Evolutionary conservation across 2,888 invertebrate genomes (phyloP).

Genomic region (Exocentrus adspersus): DNA sequence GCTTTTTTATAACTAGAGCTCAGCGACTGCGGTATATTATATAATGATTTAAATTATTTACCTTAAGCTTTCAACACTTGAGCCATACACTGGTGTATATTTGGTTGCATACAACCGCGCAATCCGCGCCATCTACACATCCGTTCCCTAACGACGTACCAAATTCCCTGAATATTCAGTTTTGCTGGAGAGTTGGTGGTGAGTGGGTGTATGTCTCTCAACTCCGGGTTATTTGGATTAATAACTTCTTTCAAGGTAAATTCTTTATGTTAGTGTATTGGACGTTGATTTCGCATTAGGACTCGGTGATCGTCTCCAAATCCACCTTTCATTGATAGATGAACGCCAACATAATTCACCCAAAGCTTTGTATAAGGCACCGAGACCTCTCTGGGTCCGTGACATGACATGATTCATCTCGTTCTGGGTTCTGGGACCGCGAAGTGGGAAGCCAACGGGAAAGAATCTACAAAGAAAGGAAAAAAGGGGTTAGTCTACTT

Average conservation of each 20-base stretch:
- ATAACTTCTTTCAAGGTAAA: constrained; percentile 51
- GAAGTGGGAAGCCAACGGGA: constrained; percentile 6
- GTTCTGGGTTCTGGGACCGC: too few relatives aligned
- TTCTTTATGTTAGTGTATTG: constrained; percentile 7
- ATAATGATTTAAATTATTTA: too few relatives aligned
- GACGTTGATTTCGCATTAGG: not conserved
- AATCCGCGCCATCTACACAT: constrained; percentile 25
- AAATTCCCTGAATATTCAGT: constrained; percentile 45
- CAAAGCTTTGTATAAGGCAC: too few relatives aligned
- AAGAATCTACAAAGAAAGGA: too few relatives aligned
- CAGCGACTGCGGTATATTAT: too few relatives aligned
- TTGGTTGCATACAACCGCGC: constrained; percentile 28
- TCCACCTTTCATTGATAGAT: constrained; percentile 24
- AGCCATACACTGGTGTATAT: constrained; percentile 9
- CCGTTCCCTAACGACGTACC: not conserved
- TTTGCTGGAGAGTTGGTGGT: constrained; percentile 49
- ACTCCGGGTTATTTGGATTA: constrained; percentile 51
- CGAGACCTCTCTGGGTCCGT: too few relatives aligned
- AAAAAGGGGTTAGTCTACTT: constrained; percentile 30
- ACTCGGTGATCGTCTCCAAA: not conserved
- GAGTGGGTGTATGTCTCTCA: constrained; percentile 57
- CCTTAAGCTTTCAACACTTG: too few relatives aligned
- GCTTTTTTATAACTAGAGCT: too few relatives aligned
- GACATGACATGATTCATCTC: too few relatives aligned
- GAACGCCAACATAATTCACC: constrained; percentile 20